phyloP scores from a whole-genome alignment of 2,113 vertebrate species.

The Calidris pugnax region DNA sequence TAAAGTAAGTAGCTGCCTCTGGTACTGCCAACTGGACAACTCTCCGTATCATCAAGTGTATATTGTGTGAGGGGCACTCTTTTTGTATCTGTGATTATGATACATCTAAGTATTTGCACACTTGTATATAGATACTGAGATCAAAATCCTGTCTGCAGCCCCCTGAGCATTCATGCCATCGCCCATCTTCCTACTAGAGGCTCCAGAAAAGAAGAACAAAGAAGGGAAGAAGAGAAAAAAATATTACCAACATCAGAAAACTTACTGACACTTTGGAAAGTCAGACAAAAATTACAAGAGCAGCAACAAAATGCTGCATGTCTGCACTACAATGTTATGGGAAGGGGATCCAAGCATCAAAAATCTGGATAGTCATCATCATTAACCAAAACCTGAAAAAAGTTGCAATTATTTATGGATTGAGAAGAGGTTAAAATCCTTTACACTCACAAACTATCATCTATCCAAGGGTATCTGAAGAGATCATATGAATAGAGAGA shows the following conservation, averaged over 20 bases:
- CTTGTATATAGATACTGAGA: not conserved
- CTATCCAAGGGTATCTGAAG: not conserved
- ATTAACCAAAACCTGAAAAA: not conserved
- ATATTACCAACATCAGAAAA: not conserved
- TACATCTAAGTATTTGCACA: not conserved
- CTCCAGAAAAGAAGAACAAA: not conserved
- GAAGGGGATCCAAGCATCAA: not conserved
- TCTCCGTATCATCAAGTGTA: not conserved
- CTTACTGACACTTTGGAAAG: not conserved
- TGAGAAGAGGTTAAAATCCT: not conserved
- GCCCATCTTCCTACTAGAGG: not conserved
- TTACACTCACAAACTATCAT: not conserved
- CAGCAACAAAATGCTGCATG: not conserved
- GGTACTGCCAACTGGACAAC: not conserved
- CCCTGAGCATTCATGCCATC: accelerated
- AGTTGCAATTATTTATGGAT: not conserved
- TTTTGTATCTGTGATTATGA: not conserved
- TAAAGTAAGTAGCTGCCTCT: not conserved
- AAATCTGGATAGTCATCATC: not conserved
- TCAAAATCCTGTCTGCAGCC: not conserved
- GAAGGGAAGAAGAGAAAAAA: not conserved
- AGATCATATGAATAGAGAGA: not conserved
- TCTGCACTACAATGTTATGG: not conserved
- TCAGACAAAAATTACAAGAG: not conserved
- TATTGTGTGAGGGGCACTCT: not conserved